Conservation (phyloP, 2,113 vertebrate species). For the Empidonax alnorum region DNA sequence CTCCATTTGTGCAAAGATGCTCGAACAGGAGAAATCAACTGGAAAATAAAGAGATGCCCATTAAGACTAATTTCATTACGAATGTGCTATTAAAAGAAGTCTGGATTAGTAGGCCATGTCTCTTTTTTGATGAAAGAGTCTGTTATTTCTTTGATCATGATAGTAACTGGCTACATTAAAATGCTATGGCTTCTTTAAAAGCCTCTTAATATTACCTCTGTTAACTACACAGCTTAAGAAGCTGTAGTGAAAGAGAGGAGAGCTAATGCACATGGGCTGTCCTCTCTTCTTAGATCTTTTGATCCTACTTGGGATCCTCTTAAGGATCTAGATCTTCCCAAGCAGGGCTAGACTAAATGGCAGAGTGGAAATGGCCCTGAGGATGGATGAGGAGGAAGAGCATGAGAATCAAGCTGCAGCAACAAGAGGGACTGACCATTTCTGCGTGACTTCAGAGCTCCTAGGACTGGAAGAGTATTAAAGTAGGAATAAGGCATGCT, state of each 20-base stretch:
- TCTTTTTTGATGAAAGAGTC: constrained; percentile 2
- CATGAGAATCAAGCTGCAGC: not conserved
- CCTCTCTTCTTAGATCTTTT: not conserved
- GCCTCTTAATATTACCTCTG: not conserved
- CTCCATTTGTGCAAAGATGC: not conserved
- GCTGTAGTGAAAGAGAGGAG: not conserved
- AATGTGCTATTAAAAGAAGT: constrained; percentile 17
- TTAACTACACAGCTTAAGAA: not conserved
- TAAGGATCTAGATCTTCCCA: not conserved
- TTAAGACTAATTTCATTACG: constrained; percentile 40
- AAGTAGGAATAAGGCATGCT: not conserved
- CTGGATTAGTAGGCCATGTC: constrained; percentile 36
- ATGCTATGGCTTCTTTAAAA: not conserved
- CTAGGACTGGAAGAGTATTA: not conserved
- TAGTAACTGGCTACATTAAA: constrained; percentile 17
- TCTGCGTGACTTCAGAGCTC: not conserved
- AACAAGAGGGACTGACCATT: not conserved
- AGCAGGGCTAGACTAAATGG: not conserved
- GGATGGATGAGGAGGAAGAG: not conserved
- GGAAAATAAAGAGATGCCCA: constrained; percentile 27
- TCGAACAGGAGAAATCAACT: constrained; percentile 22
- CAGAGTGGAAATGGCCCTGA: not conserved
- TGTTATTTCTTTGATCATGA: constrained; percentile 36
- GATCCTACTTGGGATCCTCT: not conserved
- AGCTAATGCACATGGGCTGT: not conserved